These are phyloP conservation scores for Andrena praecox DNA, from an alignment of 2,888 invertebrate genomes.

Conservation along the genomic window DNA sequence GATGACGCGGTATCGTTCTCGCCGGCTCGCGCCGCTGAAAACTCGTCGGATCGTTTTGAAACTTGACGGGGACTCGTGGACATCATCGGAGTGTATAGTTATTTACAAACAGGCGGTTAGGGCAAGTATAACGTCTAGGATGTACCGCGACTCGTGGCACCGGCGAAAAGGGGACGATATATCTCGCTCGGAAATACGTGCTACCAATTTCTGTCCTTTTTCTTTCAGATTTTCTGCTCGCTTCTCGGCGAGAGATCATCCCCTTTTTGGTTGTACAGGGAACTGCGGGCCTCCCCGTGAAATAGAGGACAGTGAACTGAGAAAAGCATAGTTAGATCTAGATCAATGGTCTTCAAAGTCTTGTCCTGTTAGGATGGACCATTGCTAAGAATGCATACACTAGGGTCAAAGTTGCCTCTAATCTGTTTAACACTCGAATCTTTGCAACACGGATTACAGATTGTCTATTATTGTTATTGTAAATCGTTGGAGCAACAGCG, in stretches of 20 bases:
- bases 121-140: not conserved
- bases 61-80: not conserved
- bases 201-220: too few species aligned
- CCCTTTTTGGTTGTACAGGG: too few species aligned
- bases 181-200: too few species aligned
- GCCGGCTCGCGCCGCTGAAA: conserved; percentile 39
- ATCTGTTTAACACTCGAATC: not conserved
- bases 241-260: too few species aligned
- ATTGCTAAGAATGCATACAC: not conserved
- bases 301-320: too few species aligned
- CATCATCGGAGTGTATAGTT: conserved; percentile 9
- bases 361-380: not conserved
- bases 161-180: not conserved
- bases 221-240: too few species aligned
- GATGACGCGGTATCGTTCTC: conserved; percentile 22
- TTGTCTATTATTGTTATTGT: conserved; percentile 11
- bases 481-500: conserved; percentile 53
- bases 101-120: conserved; percentile 31
- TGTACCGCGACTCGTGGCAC: not conserved
- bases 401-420: not conserved
- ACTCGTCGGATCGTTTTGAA: conserved; percentile 21
- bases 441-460: not conserved
- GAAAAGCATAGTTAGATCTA: too few species aligned
- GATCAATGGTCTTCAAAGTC: not conserved
- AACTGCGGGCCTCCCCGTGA: too few species aligned